phyloP scores from a whole-genome alignment of 1,140 invertebrate species.

The Tribolium castaneum region DNA sequence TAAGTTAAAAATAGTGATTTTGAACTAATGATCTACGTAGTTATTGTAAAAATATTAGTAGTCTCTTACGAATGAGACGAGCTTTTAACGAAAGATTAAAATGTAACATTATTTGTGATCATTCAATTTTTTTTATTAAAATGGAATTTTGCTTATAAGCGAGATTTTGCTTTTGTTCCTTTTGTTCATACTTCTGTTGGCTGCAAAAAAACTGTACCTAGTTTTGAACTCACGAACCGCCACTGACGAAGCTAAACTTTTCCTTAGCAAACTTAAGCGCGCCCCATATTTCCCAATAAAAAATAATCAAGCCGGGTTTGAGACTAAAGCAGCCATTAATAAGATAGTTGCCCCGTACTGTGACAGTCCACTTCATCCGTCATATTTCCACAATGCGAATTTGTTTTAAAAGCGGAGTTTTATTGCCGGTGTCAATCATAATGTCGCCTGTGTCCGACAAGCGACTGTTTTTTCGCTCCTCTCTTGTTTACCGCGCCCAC shows the following conservation, averaged over 20 bases:
- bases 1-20: too few species aligned
- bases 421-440: not conserved
- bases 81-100: too few species aligned
- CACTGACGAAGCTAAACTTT: not conserved
- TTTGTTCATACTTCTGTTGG: too few species aligned
- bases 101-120: too few species aligned
- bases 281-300: not conserved
- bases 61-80: too few species aligned
- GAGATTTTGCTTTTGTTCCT: too few species aligned
- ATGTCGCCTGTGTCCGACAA: constrained; percentile 6
- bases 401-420: not conserved
- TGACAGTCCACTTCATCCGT: not conserved
- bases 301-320: not conserved
- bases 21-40: too few species aligned
- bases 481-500: not conserved
- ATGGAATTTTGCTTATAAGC: too few species aligned
- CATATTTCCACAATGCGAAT: not conserved
- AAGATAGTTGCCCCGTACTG: not conserved
- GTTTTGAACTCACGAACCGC: too few species aligned
- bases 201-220: too few species aligned
- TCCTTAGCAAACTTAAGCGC: not conserved
- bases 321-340: not conserved
- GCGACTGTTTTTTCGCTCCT: not conserved
- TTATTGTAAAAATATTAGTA: too few species aligned
- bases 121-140: too few species aligned